Conservation (phyloP, 1,140 invertebrate genomes). For the Saccostrea glomerata region DNA sequence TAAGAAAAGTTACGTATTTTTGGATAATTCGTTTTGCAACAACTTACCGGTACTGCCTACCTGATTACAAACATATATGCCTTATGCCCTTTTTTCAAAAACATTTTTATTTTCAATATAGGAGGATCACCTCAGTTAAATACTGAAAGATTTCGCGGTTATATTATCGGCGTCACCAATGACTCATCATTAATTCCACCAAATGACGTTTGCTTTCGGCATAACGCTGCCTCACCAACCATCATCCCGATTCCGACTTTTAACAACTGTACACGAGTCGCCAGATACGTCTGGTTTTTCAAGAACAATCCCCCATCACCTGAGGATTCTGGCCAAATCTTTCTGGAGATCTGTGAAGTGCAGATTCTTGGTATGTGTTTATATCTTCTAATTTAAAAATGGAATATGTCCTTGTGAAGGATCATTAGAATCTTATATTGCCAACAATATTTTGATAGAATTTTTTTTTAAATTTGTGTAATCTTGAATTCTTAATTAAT, state of each 20-base stretch:
- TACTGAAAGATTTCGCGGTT: background rate
- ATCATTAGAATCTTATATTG: background rate
- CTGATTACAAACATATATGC: too few species aligned
- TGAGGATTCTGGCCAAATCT: background rate
- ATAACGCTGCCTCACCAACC: background rate
- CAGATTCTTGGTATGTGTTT: background rate
- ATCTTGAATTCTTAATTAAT: background rate
- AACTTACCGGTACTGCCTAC: too few species aligned
- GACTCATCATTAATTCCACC: background rate
- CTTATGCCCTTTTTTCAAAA: too few species aligned
- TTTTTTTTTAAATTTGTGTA: background rate
- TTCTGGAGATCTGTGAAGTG: conserved; percentile 7
- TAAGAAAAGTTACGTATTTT: too few species aligned
- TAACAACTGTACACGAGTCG: background rate
- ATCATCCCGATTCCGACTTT: background rate
- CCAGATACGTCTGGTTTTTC: background rate
- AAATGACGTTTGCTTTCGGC: background rate
- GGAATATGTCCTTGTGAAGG: too few species aligned
- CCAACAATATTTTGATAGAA: background rate
- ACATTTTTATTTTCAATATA: too few species aligned
- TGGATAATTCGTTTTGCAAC: too few species aligned
- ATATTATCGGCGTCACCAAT: background rate
- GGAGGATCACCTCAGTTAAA: background rate
- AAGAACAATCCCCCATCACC: background rate
- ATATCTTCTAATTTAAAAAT: too few species aligned